Percentiles rank a stretch among this genome's conserved stretches.
Conservation (phyloP, 2,888 invertebrate species). For the Acrobasis consociella region DNA sequence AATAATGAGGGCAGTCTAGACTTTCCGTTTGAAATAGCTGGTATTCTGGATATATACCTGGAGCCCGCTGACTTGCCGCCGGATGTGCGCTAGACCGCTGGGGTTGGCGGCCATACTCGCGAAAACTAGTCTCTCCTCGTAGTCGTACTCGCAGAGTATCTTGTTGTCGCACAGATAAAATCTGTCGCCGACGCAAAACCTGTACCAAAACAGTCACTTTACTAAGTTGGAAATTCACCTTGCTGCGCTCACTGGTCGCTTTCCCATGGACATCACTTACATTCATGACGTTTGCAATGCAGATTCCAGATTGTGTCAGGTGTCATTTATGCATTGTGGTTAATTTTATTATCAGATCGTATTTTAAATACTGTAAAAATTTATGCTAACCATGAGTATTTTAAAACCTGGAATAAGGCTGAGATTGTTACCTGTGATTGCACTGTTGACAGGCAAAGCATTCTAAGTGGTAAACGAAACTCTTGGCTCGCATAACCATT, state of each 20-base stretch:
- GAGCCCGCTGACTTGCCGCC: conserved; percentile 90
- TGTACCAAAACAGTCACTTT: conserved; percentile 56
- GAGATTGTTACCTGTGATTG: conserved; percentile 89
- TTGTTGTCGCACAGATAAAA: conserved; percentile 97
- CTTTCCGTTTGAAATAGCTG: conserved; percentile 19
- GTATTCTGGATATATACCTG: conserved; percentile 63
- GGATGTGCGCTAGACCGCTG: conserved; percentile 92
- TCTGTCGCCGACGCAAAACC: conserved; percentile 97
- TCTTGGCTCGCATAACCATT: conserved; percentile 97
- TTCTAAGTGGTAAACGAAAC: conserved; percentile 96
- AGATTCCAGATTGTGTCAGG: conserved; percentile 12
- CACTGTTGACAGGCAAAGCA: conserved; percentile 98
- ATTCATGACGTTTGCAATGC: conserved; percentile 9
- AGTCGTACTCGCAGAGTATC: conserved; percentile 97
- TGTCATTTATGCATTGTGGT: conserved; percentile 8
- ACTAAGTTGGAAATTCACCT: conserved; percentile 12
- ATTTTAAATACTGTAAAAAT: too few relatives aligned
- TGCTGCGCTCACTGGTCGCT: not conserved
- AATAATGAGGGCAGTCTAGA: conserved; percentile 30
- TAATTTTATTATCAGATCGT: conserved; percentile 15
- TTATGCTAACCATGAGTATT: not conserved
- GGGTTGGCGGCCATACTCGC: conserved; percentile 94
- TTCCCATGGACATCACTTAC: conserved; percentile 6
- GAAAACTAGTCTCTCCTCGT: conserved; percentile 95
- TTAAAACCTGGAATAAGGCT: not conserved